These are phyloP conservation scores for Lepidostoma basale DNA, from an alignment of 1,140 invertebrate species.

Conservation along the genomic window DNA sequence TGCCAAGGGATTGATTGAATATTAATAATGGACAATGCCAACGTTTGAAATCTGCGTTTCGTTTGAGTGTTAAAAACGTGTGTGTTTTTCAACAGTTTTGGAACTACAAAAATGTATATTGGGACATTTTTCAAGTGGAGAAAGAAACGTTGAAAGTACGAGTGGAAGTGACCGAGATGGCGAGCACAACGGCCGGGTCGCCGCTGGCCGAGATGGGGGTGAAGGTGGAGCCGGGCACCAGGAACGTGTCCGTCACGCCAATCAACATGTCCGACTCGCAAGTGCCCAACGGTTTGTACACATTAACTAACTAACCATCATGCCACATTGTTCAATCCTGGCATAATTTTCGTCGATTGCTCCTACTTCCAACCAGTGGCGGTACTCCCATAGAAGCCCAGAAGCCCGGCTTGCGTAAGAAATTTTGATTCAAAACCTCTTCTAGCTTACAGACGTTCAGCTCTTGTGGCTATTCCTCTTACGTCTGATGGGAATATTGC, in stretches of 20 bases:
- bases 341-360: too few species aligned
- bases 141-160: slow-evolving; percentile 6
- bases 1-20: neutral
- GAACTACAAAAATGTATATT: slow-evolving; percentile 13
- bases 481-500: too few species aligned
- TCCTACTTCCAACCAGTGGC: too few species aligned
- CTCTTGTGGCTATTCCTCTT: too few species aligned
- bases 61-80: neutral
- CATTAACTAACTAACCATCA: too few species aligned
- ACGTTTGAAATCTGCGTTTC: too few species aligned
- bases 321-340: too few species aligned
- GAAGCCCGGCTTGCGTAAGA: too few species aligned
- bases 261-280: slow-evolving; percentile 60
- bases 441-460: too few species aligned
- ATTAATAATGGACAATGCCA: neutral
- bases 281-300: slow-evolving; percentile 52
- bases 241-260: slow-evolving; percentile 57
- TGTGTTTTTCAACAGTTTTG: neutral
- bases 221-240: slow-evolving; percentile 13
- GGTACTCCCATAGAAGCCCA: too few species aligned
- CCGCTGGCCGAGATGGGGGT: slow-evolving; percentile 7
- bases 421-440: too few species aligned
- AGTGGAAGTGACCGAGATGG: slow-evolving; percentile 19
- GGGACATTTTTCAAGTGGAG: slow-evolving; percentile 12
- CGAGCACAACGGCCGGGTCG: slow-evolving; percentile 24